Base-by-base conservation (phyloP, 2,888 invertebrate genomes). In the Drosophila tripunctata region DNA sequence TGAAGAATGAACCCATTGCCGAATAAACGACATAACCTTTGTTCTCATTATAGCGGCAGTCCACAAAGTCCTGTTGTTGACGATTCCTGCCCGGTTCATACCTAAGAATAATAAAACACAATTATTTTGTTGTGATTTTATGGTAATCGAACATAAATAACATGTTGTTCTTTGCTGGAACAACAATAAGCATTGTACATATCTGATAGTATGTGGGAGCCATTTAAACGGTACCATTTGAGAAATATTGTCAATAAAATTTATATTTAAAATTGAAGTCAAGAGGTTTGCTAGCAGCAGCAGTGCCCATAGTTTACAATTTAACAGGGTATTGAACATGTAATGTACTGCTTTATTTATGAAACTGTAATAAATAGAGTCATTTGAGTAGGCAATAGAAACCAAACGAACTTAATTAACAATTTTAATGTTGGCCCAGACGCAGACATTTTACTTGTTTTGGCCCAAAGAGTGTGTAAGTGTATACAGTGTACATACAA, bases 1-100 rank as follows among this genome's bases (percentile, higher is more conserved):
- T 93, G 92, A 98, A 99, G 93, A 99, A 99, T 4, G 98, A 98
- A 0, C 98, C 97, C 94, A 97, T 96, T 8, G 98, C 98, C 0
- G 98, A 98, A 90, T 98, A 96, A 33, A 99, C 95, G 41, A 99
- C 99, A 92, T 99, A 99, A 19, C 96, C 95, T 44, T 96, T 95
- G 90, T 97, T 97, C 89, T 97, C 95, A 91, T 97, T 97, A 92
- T 99, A 96, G 10, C 96, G 94, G 90, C 99, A 99, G 88, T 90
- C 94, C 63, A 93, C 93, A 10, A 93, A 93, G 65, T 93, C 93
- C n/a, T 81, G 72, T 38, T 87, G 76, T 73, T 94, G 94, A 62
- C 94, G 93, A 8, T 58, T 68, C 24, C 75, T 64, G 24, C 94
- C 94, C 14, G 94, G 93, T 87, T 95, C 95, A 75, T 95, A 95